These are phyloP conservation scores for Mesodorylaimus sp. DNA, from an alignment of 2,888 invertebrate genomes.

Conservation along the genomic window DNA sequence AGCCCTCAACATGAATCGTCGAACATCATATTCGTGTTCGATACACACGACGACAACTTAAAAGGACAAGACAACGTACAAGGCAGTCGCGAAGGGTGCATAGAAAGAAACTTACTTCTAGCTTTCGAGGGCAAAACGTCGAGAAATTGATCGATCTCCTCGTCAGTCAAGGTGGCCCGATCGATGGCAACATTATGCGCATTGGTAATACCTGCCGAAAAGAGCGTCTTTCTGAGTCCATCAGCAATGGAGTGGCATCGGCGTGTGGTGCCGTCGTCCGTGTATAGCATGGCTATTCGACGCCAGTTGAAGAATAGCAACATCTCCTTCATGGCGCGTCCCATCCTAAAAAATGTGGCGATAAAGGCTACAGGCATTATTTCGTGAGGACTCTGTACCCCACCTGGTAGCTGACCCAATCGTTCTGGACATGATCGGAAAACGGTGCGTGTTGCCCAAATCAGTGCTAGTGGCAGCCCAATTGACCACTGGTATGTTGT, in stretches of 20 bases:
- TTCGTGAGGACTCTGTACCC: background rate
- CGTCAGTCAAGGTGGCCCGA: background rate
- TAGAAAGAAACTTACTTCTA: background rate
- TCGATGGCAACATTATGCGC: background rate
- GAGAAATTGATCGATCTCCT: background rate
- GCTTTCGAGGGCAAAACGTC: background rate
- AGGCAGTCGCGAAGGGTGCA: background rate
- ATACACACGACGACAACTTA: slow-evolving; percentile 8
- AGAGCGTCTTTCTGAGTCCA: background rate
- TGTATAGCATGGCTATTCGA: slow-evolving; percentile 4
- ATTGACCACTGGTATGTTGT: slow-evolving; percentile 6
- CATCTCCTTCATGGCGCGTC: slow-evolving; percentile 6
- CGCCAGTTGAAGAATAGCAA: slow-evolving; percentile 7
- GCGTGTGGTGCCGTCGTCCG: slow-evolving; percentile 2
- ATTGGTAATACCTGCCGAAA: background rate
- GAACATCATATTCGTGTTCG: slow-evolving; percentile 8
- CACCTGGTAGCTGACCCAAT: slow-evolving; percentile 5
- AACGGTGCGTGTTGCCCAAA: background rate
- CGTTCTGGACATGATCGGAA: background rate
- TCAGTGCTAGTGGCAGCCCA: slow-evolving; percentile 3
- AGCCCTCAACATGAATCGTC: slow-evolving; percentile 8
- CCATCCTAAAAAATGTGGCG: slow-evolving; percentile 6
- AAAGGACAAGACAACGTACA: background rate
- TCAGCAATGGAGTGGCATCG: background rate
- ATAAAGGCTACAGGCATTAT: too few species aligned